Percentiles rank a stretch among this genome's conserved stretches.
These are phyloP conservation scores for Drosophila lacertosa DNA, from an alignment of 1,140 invertebrate genomes.

Conservation along the genomic window DNA sequence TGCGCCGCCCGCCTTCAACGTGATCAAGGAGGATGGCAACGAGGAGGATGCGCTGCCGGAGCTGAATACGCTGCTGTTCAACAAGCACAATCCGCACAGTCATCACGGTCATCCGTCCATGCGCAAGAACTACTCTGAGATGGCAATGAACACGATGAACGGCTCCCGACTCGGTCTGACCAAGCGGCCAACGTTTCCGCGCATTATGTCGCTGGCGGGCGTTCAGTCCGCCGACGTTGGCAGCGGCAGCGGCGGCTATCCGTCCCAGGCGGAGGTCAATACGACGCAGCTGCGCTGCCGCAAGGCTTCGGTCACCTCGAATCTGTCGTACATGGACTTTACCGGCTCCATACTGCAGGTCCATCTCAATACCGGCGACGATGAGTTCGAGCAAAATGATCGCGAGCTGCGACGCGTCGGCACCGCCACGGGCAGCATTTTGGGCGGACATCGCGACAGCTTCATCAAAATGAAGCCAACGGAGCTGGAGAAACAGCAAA, in stretches of 20 bases:
- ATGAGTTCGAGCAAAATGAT: conserved; percentile 82
- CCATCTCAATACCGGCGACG: conserved; percentile 85
- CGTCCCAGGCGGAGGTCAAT: conserved; percentile 73
- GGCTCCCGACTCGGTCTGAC: conserved; percentile 67
- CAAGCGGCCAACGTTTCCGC: conserved; percentile 81
- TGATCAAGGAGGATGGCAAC: conserved; percentile 83
- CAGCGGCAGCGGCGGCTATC: conserved; percentile 55
- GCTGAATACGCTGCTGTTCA: conserved; percentile 79
- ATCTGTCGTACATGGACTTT: conserved; percentile 89
- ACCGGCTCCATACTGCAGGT: conserved; percentile 88
- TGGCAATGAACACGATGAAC: conserved; percentile 83
- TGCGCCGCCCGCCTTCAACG: conserved; percentile 63
- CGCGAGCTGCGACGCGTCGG: conserved; percentile 77
- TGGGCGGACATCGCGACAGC: conserved; percentile 73
- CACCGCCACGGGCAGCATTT: conserved; percentile 69
- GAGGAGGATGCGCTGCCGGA: conserved; percentile 84
- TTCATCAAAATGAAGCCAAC: conserved; percentile 83
- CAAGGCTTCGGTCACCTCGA: conserved; percentile 88
- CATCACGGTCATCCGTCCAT: conserved; percentile 43
- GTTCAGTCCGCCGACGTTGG: conserved; percentile 68
- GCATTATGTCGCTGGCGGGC: conserved; percentile 80
- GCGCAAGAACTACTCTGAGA: conserved; percentile 82
- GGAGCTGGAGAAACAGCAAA: conserved; percentile 69
- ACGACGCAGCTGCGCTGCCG: conserved; percentile 84
- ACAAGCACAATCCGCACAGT: conserved; percentile 57